A percentile compares a stretch with the other conserved stretches of the same genome.
Conservation (phyloP, 2,888 invertebrate genomes). For the Sepioteuthis lessoniana region DNA sequence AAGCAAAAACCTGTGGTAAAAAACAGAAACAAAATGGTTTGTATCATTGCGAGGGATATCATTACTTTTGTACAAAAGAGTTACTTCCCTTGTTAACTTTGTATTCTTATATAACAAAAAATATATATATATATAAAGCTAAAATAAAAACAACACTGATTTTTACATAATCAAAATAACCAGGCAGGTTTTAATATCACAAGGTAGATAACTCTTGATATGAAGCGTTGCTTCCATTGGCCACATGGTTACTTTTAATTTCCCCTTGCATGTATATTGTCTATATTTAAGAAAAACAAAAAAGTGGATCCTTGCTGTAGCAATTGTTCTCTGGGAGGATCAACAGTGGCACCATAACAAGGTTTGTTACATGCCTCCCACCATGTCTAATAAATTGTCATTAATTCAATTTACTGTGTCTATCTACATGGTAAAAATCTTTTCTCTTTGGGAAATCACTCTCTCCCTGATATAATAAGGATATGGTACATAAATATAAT, state of each 20-base stretch:
- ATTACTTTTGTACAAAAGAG: not conserved
- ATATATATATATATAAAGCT: not conserved
- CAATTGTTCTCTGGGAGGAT: too few species aligned
- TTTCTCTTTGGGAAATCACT: not conserved
- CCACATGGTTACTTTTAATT: not conserved
- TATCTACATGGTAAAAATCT: not conserved
- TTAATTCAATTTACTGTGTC: not conserved
- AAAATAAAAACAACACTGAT: not conserved
- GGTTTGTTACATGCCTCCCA: too few species aligned
- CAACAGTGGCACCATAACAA: too few species aligned
- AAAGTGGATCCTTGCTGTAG: not conserved
- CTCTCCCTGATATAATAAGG: not conserved
- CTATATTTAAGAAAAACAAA: not conserved
- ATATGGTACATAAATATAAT: not conserved
- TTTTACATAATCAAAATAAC: not conserved
- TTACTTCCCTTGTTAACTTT: slow-evolving; percentile 3
- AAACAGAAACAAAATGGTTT: not conserved
- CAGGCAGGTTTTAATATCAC: slow-evolving; percentile 12
- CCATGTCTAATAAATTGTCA: not conserved
- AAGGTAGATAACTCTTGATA: not conserved
- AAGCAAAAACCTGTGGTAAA: not conserved
- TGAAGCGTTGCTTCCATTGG: not conserved
- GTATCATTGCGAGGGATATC: not conserved
- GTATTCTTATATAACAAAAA: not conserved
- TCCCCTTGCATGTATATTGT: not conserved